Evolutionary conservation across 2,888 invertebrate species (phyloP), one percentile per base, ranked within the genome.

Genomic region (Campaea margaritaria): DNA sequence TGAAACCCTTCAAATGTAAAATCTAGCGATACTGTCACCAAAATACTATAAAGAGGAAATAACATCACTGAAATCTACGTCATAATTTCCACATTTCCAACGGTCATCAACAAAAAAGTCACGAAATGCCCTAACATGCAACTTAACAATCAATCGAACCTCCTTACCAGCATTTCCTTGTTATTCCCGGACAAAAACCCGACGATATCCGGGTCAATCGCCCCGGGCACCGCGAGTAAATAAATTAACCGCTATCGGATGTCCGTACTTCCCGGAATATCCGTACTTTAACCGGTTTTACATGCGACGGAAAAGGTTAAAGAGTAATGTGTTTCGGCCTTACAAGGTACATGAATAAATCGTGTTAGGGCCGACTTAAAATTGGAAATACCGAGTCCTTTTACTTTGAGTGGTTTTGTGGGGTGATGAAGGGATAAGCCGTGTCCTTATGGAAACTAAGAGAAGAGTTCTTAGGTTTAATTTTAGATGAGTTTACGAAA

Each of bases 171-270:
- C 42, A 47, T 47, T 68, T 64, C 62, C 56, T 67, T 70, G 66
- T 69, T 69, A 73, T 66, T 67, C 63, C 68, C 74, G 70, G 70
- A 50, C 55, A 56, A 58, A 69, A 72, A 74, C 65, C 44, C 69
- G 58, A 51, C 68, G 71, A 82, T 78, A 83, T 81, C 81, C 84
- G 83, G 87, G 83, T 86, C 87, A 81, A 84, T 83, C 80, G 83
- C 79, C 75, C 62, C 70, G 81, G 78, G 78, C 75, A 76, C 80
- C 74, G 79, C 70, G 78, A 81, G 86, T 86, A 87, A 89, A 89
- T 88, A 89, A 87, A 89, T 88, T 89, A 86, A 85, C 85, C 80
- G 76, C 79, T 78, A 83, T 84, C 83, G 83, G 83, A 87, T 86
- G 85, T 86, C 84, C 85, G 81, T 74, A 74, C 79, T 82, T 74